Evolutionary conservation across 2,888 invertebrate species (phyloP), one percentile per base, ranked within the genome.

Genomic region (Taphrorychus bicolor): DNA sequence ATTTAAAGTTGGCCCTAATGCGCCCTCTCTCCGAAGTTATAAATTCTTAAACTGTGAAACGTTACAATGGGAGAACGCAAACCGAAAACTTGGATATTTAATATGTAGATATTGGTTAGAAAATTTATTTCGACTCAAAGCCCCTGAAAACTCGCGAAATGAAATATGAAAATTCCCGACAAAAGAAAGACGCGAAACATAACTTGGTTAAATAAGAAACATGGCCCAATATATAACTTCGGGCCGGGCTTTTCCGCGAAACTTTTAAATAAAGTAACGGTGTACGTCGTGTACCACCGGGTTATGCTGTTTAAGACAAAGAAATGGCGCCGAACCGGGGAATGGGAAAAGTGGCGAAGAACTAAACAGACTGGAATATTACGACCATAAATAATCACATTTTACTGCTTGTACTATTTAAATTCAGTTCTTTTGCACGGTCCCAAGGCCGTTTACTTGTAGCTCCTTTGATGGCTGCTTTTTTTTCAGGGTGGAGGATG

Each of bases 261-360:
- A 42, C 24, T 53, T 61, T 52, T 40, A 61, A 40, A 61, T 53
- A 61, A 61, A 53, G 54, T 40, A 61, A 54, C 45, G n/a, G 54
- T 61, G 52, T 60, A 60, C 18, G 41, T 16, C 53, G 54, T 61
- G 52, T 60, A 60, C 18, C 52, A 21, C 53, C 21, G 52, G 52
- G 52, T 60, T 60, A 53, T 60, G 54, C 54, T 23, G 23, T 54
- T 45, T 42, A 51, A 51, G 22, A 51, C 51, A 51, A 19, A 51
- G 51, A 51, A 22, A 22, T 14, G 16, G 24, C 22, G n/a, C n/a
- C n/a, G n/a, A n/a, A n/a, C n/a, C n/a, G n/a, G 53, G 53, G 17
- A 14, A 32, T 32, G 22, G 17, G n/a, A 21, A 23, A 61, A 61
- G 52, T 52, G 24, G 11, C 24, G 11, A 21, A 32, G 14, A 45